Conservation (phyloP, 2,888 invertebrate genomes). For the Epistrophe grossulariae region DNA sequence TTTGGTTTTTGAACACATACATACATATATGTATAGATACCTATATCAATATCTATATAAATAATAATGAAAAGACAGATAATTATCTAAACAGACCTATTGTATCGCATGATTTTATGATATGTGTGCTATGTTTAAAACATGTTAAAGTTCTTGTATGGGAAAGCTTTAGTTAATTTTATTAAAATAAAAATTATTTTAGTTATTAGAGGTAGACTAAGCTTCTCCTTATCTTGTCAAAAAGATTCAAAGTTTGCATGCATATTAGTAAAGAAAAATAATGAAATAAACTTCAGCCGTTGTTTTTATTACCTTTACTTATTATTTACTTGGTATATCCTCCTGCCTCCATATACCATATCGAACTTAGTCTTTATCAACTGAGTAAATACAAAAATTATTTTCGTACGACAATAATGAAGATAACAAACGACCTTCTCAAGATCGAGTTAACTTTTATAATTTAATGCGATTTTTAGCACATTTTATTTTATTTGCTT, state of each 20-base stretch:
- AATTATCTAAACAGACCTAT: too few species aligned
- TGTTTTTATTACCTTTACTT: neutral
- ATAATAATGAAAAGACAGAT: too few species aligned
- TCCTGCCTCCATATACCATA: too few species aligned
- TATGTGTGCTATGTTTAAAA: too few species aligned
- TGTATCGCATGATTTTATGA: too few species aligned
- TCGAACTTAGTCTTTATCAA: conserved; percentile 37
- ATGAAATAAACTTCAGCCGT: neutral
- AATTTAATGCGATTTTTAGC: conserved; percentile 43
- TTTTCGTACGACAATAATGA: conserved; percentile 23
- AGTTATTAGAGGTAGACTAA: neutral
- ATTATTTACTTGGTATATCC: conserved; percentile 6
- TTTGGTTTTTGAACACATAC: too few species aligned
- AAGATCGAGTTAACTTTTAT: conserved; percentile 43
- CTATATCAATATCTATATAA: too few species aligned
- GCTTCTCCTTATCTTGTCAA: neutral
- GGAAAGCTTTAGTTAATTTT: too few species aligned
- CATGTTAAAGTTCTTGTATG: too few species aligned
- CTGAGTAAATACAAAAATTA: conserved; percentile 35
- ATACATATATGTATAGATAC: too few species aligned
- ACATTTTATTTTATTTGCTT: conserved; percentile 26
- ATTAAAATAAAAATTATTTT: neutral
- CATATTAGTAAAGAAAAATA: neutral
- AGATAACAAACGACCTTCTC: conserved; percentile 71
- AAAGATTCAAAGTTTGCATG: neutral